Conservation (phyloP, 2,888 invertebrate genomes). For the Patella ulyssiponensis region DNA sequence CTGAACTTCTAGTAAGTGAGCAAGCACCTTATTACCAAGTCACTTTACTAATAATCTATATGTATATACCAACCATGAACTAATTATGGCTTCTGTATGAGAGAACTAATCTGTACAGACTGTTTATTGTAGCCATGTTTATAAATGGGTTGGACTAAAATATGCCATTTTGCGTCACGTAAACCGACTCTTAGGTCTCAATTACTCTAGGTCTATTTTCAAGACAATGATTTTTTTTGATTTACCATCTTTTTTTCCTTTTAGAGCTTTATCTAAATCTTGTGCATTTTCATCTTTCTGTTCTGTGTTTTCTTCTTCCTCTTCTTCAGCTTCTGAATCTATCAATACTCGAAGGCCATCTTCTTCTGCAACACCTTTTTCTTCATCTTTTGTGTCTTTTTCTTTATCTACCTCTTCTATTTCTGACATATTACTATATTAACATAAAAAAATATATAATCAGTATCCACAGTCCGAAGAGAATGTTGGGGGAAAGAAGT, state of each 20-base stretch:
- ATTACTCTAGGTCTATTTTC: too few species aligned
- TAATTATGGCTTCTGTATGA: too few species aligned
- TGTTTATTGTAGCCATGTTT: too few species aligned
- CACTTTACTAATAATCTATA: too few species aligned
- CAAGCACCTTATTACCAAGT: too few species aligned
- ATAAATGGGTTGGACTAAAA: too few species aligned
- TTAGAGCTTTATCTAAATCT: slow-evolving; percentile 44
- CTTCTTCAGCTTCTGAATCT: slow-evolving; percentile 62
- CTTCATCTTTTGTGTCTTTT: slow-evolving; percentile 77
- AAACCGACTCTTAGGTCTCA: too few species aligned
- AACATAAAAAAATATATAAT: neutral
- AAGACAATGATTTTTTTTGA: too few species aligned
- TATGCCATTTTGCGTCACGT: too few species aligned
- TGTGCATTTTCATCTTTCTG: slow-evolving; percentile 65
- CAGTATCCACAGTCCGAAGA: neutral
- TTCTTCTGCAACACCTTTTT: slow-evolving; percentile 92
- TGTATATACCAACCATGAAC: too few species aligned
- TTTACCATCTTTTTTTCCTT: slow-evolving; percentile 44
- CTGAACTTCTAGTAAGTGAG: too few species aligned
- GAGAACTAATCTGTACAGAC: too few species aligned
- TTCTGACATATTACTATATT: slow-evolving; percentile 49
- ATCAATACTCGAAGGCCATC: slow-evolving; percentile 88
- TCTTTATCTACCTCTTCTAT: slow-evolving; percentile 66
- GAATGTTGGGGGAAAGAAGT: neutral
- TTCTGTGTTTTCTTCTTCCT: slow-evolving; percentile 82